phyloP scores from a whole-genome alignment of 2,113 vertebrate genomes.

The Junco hyemalis region DNA sequence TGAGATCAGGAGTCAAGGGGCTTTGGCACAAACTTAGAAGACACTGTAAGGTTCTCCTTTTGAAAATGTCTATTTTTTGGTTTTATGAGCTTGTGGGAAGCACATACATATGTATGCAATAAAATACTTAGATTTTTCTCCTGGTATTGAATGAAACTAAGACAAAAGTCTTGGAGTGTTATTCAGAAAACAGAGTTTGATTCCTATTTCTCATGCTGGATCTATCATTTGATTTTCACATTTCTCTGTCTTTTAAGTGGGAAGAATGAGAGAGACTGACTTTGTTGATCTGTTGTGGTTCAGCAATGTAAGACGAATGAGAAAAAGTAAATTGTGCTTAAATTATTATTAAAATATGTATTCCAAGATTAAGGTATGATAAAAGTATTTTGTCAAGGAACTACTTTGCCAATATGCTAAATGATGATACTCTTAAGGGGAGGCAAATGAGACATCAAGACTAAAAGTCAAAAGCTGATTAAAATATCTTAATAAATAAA shows the following conservation, averaged over 20 bases:
- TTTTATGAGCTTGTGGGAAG: not conserved
- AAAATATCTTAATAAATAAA: slow-evolving; percentile 55
- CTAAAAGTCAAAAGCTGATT: slow-evolving; percentile 44
- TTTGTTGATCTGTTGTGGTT: not conserved
- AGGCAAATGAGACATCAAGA: slow-evolving; percentile 36
- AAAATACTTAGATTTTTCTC: not conserved
- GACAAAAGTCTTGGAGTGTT: not conserved
- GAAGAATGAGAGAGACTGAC: not conserved
- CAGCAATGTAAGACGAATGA: not conserved
- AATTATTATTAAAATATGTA: not conserved
- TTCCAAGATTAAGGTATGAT: not conserved
- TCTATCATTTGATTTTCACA: not conserved
- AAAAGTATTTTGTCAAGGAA: not conserved
- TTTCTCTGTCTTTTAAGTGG: not conserved
- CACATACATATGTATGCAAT: not conserved
- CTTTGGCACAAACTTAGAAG: not conserved
- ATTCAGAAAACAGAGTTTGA: not conserved
- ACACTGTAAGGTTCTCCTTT: not conserved
- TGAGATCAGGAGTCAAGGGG: not conserved
- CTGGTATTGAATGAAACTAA: not conserved
- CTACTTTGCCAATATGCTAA: not conserved
- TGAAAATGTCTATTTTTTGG: not conserved
- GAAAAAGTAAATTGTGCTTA: not conserved
- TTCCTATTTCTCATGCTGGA: not conserved
- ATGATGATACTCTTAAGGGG: not conserved